Evolutionary conservation across 2,797 vertebrate species (phyloP).

Genomic region (Borostomias antarcticus): DNA sequence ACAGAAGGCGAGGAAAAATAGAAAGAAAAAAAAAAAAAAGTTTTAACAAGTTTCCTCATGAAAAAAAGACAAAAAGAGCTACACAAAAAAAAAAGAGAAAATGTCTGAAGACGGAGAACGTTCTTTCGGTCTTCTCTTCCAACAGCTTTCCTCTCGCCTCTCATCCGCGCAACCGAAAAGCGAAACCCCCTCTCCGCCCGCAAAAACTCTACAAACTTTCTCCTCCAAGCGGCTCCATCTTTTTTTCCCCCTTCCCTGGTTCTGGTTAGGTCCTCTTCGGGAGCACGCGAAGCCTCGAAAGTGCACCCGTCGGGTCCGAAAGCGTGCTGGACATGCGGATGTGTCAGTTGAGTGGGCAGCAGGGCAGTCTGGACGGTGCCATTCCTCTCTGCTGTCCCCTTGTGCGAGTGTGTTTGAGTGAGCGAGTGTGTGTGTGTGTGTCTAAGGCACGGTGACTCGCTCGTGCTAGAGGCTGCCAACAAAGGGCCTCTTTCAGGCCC

Average conservation of each 20-base stretch:
- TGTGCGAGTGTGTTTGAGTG: constrained; percentile 33
- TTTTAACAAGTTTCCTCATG: neutral
- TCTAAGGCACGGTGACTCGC: constrained; percentile 74
- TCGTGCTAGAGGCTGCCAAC: constrained; percentile 85
- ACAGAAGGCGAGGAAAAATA: constrained; percentile 19
- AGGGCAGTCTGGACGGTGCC: constrained; percentile 57
- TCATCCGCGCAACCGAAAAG: constrained; percentile 46
- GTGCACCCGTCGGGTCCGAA: constrained; percentile 23
- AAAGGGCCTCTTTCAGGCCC: constrained; percentile 92
- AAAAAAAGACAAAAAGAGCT: constrained; percentile 1
- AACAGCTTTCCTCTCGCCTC: constrained; percentile 21
- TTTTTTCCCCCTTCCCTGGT: constrained; percentile 49
- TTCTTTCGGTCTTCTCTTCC: constrained; percentile 34
- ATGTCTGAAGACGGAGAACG: constrained; percentile 15
- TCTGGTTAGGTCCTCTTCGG: constrained; percentile 47
- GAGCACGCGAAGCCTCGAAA: constrained; percentile 30
- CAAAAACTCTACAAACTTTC: constrained; percentile 69
- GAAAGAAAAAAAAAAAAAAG: constrained; percentile 17
- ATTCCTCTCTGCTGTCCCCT: constrained; percentile 64
- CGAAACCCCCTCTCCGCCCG: constrained; percentile 35
- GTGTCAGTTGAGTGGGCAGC: constrained; percentile 62
- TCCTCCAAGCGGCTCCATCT: constrained; percentile 72
- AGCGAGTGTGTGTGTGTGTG: constrained; percentile 52
- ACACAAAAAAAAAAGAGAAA: constrained; percentile 24
- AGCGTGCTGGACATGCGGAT: constrained; percentile 31